phyloP scores from a whole-genome alignment of 2,888 invertebrate species.

The Scrobipalpa atriplicella region DNA sequence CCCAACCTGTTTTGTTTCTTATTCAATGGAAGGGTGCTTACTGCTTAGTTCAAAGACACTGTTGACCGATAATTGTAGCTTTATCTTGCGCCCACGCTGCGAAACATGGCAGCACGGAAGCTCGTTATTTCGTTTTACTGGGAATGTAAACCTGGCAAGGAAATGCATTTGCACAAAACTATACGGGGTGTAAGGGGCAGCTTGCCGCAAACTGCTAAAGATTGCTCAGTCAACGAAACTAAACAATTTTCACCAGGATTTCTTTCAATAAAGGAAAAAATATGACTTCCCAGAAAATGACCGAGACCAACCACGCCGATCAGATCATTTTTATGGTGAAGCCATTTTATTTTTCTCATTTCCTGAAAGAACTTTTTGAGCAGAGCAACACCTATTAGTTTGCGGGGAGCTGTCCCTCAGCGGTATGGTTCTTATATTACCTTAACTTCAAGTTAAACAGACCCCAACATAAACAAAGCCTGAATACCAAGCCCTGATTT shows the following conservation, averaged over 20 bases:
- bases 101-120: not conserved
- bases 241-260: too few relatives aligned
- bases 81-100: conserved; percentile 4
- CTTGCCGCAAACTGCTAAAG: too few relatives aligned
- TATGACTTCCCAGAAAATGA: too few relatives aligned
- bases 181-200: too few relatives aligned
- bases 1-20: conserved; percentile 11
- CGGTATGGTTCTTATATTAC: not conserved
- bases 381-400: too few relatives aligned
- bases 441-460: not conserved
- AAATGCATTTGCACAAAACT: not conserved
- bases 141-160: not conserved
- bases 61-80: not conserved
- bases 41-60: conserved; percentile 9
- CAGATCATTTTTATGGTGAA: too few relatives aligned
- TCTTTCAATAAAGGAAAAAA: too few relatives aligned
- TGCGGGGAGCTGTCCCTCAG: too few relatives aligned
- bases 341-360: too few relatives aligned
- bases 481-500: conserved; percentile 19
- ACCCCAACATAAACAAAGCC: not conserved
- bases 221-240: too few relatives aligned
- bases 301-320: too few relatives aligned
- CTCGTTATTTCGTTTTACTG: not conserved
- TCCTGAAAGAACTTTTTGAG: too few relatives aligned
- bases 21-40: conserved; percentile 9